Conservation (phyloP, 2,113 vertebrate species). For the Emydura subglobosa region DNA sequence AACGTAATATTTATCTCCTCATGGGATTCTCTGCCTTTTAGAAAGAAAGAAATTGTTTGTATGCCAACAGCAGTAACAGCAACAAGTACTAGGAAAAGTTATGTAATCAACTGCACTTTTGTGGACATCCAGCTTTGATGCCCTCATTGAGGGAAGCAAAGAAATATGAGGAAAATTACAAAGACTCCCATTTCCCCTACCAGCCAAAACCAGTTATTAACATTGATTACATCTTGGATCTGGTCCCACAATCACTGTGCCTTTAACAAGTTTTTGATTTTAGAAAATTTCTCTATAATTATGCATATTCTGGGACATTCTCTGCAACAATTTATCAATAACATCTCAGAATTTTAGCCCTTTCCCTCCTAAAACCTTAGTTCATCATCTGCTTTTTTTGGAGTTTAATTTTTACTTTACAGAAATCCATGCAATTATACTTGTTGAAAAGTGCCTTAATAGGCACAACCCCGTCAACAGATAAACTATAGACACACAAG, state of each 20-base stretch:
- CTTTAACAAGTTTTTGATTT: background rate
- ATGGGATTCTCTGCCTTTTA: constrained; percentile 91
- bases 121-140: constrained; percentile 13
- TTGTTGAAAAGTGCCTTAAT: background rate
- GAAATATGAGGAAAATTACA: background rate
- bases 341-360: background rate
- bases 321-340: background rate
- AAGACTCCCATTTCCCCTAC: background rate
- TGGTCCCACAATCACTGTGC: background rate
- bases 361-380: background rate
- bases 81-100: background rate
- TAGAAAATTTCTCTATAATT: background rate
- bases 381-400: background rate
- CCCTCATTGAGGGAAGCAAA: constrained; percentile 11
- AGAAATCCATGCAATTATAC: background rate
- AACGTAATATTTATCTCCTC: constrained; percentile 98
- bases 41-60: constrained; percentile 32
- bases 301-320: background rate
- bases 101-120: background rate
- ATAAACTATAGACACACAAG: background rate
- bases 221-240: background rate
- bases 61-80: background rate
- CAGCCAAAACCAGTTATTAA: background rate
- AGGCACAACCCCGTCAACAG: background rate
- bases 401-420: background rate